Percentiles rank a stretch among this genome's conserved stretches.
Conservation (phyloP, 2,888 invertebrate genomes). For the Gymnocheta viridis region DNA sequence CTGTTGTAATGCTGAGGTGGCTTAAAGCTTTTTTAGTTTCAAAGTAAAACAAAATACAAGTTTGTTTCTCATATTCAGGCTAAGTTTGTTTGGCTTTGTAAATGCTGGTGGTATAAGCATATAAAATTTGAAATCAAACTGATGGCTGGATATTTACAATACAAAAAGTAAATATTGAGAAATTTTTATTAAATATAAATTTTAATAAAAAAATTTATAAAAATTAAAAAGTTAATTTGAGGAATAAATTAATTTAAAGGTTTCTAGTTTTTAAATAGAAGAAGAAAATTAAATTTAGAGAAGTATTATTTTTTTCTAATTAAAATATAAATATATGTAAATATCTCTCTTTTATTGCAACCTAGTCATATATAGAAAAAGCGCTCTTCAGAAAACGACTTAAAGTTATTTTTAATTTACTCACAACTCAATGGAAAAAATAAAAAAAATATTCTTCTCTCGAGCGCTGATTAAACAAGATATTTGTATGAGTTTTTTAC, state of each 20-base stretch:
- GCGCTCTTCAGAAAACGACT: no score
- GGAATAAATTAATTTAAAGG: background rate
- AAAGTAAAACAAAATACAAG: conserved; percentile 3
- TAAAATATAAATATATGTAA: no score
- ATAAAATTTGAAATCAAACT: background rate
- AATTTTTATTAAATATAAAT: background rate
- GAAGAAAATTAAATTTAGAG: background rate
- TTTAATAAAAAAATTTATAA: background rate
- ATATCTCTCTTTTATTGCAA: no score
- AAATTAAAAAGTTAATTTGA: background rate
- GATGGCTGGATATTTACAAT: background rate
- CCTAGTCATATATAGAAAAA: no score
- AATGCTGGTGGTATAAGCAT: background rate
- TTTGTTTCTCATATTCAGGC: background rate
- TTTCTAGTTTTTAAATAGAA: background rate
- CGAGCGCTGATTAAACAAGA: no score
- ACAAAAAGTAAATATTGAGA: background rate
- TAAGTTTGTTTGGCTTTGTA: background rate
- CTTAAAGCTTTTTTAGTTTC: background rate
- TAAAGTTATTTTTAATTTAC: no score
- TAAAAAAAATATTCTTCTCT: no score
- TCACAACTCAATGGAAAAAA: no score
- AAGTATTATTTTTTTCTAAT: no score
- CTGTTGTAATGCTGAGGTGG: background rate
- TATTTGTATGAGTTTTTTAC: no score